Evolutionary conservation across 1,140 invertebrate species (phyloP), one percentile per base, ranked within the genome.

Genomic region (Neodiprion pinetum): DNA sequence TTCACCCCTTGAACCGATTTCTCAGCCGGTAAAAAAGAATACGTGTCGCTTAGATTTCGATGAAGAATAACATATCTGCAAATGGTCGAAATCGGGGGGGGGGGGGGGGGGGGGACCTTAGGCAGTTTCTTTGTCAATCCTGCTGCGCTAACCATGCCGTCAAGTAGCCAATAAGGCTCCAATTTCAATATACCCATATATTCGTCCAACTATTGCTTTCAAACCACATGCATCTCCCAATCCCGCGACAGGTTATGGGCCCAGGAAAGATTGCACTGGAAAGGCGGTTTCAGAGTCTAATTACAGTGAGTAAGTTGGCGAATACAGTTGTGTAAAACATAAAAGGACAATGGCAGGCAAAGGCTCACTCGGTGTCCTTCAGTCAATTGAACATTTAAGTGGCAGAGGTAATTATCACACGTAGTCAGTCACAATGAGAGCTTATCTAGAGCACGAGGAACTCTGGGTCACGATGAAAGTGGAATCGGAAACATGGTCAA

Each of bases 361-460:
- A 61, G n/a, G 53, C n/a, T 61, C 53, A 14, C 53, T 61, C 7
- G 53, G 53, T 9, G 53, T 61, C 11, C 53, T 61, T n/a, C 9
- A 61, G 7, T 68, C 73, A 49, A 75, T 80, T 48, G 75, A 80
- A 73, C 80, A 80, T 76, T 72, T 83, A 68, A 71, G 70, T n/a
- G 80, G 82, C n/a, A 72, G 82, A 74, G 78, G 81, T 72, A 84
- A 82, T 76, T 83, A 73, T 48, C 71, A 76, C 7, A 79, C 76
- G 1, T 84, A 80, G 80, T 80, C 76, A 71, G 83, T 84, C 70
- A 77, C 78, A 61, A 77, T 84, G 69, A 73, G 81, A 69, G 76
- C 80, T 67, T 82, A 81, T 75, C 76, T 85, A 65, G 74, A 81
- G 74, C 81, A 80, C 65, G 81, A 83, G 65, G 73, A 82, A n/a